Evolutionary conservation across 2,113 vertebrate genomes (phyloP), one percentile per base, ranked within the genome.

Genomic region (Hemibagrus wyckioides): DNA sequence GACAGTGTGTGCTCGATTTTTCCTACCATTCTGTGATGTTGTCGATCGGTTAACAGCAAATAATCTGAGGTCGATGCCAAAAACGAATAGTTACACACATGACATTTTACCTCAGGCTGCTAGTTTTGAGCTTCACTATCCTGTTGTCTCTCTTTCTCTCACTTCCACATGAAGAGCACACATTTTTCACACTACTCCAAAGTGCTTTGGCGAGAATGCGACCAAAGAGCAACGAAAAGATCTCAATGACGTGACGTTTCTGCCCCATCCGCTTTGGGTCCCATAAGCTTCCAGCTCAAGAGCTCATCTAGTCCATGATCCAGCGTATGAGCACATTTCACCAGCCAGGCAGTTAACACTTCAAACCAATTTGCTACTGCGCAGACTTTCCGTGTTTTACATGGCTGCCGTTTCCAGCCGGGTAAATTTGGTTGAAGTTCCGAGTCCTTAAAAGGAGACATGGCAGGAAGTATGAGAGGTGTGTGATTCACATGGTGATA

Each of bases 111-210:
- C 36, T 39, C 33, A 39, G 23, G 39, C 39, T 11, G 17, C 63
- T 84, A 11, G 48, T 71, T 54, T 54, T 54, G 48, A 36, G 65
- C 80, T 54, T 65, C 13, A 33, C 75, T 50, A 52, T 36, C 48
- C 44, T 56, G 44, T 41, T 59, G n/a, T 85, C 85, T 81, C 30
- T 59, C 33, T 59, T 19, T 80, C 67, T 86, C 54, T 59, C 69
- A 33, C 71, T 80, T 83, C 30, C n/a, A 83, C 69, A 90, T 91
- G 61, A 86, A 76, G 84, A 83, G 69, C 50, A 81, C 75, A 86
- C 41, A 48, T 89, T 89, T 89, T 90, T 91, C 73, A 89, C 89
- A 77, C 86, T 90, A 85, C 88, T 88, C 81, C 63, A 91, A 88
- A 89, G 84, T 83, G 88, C 86, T 91, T 88, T 57, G 82, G 85